Evolutionary conservation across 2,797 vertebrate species (phyloP).

Genomic region (Sibirionetta formosa): DNA sequence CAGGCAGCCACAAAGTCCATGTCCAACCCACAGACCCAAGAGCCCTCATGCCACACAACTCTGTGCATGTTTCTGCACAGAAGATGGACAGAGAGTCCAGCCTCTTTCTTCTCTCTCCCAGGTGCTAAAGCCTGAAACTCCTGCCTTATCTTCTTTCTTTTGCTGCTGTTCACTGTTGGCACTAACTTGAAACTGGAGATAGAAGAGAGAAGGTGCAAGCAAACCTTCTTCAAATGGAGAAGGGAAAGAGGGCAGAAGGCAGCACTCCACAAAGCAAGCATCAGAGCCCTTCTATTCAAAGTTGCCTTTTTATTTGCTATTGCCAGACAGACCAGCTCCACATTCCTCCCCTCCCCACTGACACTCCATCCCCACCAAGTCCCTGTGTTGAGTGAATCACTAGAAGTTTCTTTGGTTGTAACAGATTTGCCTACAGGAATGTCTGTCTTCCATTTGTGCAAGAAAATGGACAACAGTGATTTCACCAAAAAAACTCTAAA

Average conservation of each 20-base stretch:
- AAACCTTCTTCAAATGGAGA: neutral
- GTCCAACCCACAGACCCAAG: neutral
- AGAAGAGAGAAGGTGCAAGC: neutral
- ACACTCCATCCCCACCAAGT: too few species aligned
- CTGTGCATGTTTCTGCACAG: neutral
- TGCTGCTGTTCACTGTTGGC: neutral
- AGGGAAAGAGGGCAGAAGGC: neutral
- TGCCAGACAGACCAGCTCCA: neutral
- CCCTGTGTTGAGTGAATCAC: neutral
- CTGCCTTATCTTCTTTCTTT: neutral
- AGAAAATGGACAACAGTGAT: neutral
- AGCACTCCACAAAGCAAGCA: neutral
- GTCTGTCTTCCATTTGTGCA: neutral
- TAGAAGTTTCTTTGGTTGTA: neutral
- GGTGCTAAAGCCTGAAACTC: neutral
- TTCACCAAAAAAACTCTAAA: neutral
- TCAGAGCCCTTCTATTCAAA: neutral
- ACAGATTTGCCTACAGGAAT: neutral
- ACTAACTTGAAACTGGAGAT: neutral
- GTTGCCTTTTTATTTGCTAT: neutral
- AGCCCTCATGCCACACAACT: neutral
- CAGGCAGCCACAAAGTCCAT: neutral
- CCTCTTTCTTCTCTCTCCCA: neutral
- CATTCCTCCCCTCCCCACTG: neutral
- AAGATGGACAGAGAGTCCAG: neutral